Conservation (phyloP, 2,113 vertebrate species). For the Oryzias woworae region DNA sequence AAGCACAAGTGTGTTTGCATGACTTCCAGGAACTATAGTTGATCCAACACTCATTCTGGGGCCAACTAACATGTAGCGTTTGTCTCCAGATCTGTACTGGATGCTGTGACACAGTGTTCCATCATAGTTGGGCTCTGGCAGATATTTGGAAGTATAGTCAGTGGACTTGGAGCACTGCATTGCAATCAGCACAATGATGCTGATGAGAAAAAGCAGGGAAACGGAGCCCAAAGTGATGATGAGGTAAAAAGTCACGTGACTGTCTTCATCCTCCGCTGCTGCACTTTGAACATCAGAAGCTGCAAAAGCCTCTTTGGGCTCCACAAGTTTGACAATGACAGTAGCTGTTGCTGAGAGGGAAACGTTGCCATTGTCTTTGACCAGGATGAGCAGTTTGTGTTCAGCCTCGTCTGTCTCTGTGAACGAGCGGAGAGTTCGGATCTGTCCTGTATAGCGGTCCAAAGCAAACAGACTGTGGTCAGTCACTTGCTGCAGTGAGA, state of each 20-base stretch:
- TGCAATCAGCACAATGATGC: constrained; percentile 57
- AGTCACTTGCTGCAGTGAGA: constrained; percentile 64
- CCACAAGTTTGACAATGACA: not conserved
- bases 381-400: not conserved
- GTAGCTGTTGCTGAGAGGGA: constrained; percentile 8
- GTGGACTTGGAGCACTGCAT: constrained; percentile 55
- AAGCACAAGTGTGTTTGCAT: constrained; percentile 57
- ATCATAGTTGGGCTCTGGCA: constrained; percentile 50
- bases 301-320: constrained; percentile 25
- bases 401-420: constrained; percentile 1
- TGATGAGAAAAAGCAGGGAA: constrained; percentile 62
- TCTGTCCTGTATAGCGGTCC: constrained; percentile 66
- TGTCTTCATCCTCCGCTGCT: constrained; percentile 25
- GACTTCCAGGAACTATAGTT: constrained; percentile 60
- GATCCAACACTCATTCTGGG: constrained; percentile 69
- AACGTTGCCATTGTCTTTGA: constrained; percentile 1
- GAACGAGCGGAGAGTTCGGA: constrained; percentile 19
- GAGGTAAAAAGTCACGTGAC: constrained; percentile 59
- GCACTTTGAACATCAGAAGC: not conserved
- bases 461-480: constrained; percentile 61
- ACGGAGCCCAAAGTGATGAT: constrained; percentile 62
- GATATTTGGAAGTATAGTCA: constrained; percentile 53
- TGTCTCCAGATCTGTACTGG: constrained; percentile 70
- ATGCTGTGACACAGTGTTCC: constrained; percentile 67
- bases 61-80: constrained; percentile 70